Percentiles rank a stretch among this genome's conserved stretches.
These are phyloP conservation scores for Aphidoletes aphidimyza DNA, from an alignment of 2,888 invertebrate species.

Conservation along the genomic window DNA sequence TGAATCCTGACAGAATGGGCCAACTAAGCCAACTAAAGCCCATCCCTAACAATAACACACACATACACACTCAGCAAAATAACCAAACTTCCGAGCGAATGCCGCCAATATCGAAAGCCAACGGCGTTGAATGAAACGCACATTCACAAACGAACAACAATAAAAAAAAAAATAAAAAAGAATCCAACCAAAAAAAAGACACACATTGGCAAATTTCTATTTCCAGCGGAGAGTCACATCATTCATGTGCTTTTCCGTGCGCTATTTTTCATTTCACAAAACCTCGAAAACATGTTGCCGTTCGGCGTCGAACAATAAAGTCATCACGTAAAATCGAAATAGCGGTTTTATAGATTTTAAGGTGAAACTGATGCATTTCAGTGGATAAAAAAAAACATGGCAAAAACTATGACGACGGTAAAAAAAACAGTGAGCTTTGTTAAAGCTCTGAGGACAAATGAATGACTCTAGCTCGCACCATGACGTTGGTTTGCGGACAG, in stretches of 20 bases:
- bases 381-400: not conserved
- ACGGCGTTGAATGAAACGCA: not conserved
- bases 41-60: too few relatives aligned
- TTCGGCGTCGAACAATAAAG: not conserved
- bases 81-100: too few relatives aligned
- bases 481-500: too few relatives aligned
- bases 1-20: not conserved
- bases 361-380: slow-evolving; percentile 28
- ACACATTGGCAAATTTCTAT: slow-evolving; percentile 23
- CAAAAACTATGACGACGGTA: not conserved
- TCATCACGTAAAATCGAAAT: not conserved
- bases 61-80: too few relatives aligned
- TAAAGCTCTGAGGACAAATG: too few relatives aligned
- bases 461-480: too few relatives aligned
- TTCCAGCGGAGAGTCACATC: not conserved
- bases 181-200: too few relatives aligned
- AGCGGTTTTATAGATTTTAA: slow-evolving; percentile 43
- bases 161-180: not conserved
- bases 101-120: not conserved
- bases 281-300: not conserved
- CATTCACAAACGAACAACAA: not conserved
- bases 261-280: not conserved
- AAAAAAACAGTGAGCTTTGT: not conserved
- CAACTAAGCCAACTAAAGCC: not conserved
- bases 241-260: not conserved